phyloP scores from a whole-genome alignment of 2,888 invertebrate species.

The Heterodera filipjevi region DNA sequence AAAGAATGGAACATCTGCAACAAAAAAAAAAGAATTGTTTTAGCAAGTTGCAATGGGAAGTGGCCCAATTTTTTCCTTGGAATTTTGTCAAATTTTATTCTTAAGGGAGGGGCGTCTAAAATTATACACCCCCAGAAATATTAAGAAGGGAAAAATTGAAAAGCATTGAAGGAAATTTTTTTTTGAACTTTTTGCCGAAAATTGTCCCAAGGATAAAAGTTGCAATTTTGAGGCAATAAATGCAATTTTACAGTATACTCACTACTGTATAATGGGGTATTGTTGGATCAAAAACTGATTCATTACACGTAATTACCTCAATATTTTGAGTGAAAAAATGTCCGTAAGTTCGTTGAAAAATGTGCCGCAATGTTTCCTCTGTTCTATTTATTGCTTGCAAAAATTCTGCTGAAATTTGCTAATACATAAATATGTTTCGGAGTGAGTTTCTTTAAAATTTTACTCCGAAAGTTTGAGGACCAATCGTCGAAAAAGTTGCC shows the following conservation, averaged over 20 bases:
- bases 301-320: conserved; percentile 39
- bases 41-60: too few relatives aligned
- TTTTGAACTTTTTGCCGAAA: too few relatives aligned
- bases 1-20: conserved; percentile 47
- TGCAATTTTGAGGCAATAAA: too few relatives aligned
- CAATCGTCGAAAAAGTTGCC: conserved; percentile 23
- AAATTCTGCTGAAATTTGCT: conserved; percentile 40
- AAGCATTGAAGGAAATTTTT: too few relatives aligned
- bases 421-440: background rate
- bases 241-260: too few relatives aligned
- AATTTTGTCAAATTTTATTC: too few relatives aligned
- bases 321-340: conserved; percentile 49
- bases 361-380: conserved; percentile 39
- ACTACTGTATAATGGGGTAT: background rate
- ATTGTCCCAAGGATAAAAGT: too few relatives aligned
- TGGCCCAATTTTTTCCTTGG: conserved; percentile 5
- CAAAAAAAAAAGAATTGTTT: too few relatives aligned
- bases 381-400: conserved; percentile 37
- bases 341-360: conserved; percentile 52
- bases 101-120: too few relatives aligned
- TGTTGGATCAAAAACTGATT: background rate
- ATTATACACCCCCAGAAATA: too few relatives aligned
- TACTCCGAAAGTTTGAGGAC: conserved; percentile 27
- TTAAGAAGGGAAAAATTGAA: too few relatives aligned
- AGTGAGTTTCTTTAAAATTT: background rate